phyloP scores from a whole-genome alignment of 2,888 invertebrate genomes.

The Poecilus cupreus region DNA sequence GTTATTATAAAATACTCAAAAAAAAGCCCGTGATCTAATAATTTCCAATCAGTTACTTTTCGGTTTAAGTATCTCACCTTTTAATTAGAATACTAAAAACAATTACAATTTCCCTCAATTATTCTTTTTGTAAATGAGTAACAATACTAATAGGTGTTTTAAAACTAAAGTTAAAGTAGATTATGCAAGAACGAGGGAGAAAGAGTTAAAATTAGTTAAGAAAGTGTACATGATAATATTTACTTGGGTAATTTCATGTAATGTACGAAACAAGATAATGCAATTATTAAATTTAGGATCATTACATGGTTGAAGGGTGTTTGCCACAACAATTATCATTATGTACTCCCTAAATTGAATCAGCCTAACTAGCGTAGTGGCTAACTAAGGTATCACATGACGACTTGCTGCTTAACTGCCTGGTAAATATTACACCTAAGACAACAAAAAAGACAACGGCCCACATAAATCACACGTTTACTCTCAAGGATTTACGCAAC shows the following conservation, averaged over 20 bases:
- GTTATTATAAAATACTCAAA: too few species aligned
- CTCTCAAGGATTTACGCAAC: neutral
- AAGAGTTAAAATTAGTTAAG: neutral
- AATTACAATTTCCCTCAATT: too few species aligned
- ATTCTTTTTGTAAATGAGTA: too few species aligned
- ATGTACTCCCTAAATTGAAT: conserved; percentile 12
- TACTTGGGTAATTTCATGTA: neutral
- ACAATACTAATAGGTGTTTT: too few species aligned
- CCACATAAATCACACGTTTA: conserved; percentile 31
- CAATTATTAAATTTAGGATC: conserved; percentile 1
- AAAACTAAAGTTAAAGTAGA: too few species aligned
- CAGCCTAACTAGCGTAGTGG: neutral
- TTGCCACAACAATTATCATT: conserved; percentile 18
- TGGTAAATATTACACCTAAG: conserved; percentile 29
- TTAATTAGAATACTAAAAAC: too few species aligned
- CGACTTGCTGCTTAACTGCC: neutral
- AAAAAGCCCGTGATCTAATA: too few species aligned
- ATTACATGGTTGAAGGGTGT: conserved; percentile 2
- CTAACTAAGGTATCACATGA: conserved; percentile 16
- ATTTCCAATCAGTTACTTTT: too few species aligned
- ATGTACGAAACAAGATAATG: neutral
- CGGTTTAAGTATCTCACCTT: too few species aligned
- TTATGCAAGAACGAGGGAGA: neutral
- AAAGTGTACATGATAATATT: neutral
- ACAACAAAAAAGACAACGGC: neutral